Evolutionary conservation across 2,797 vertebrate genomes (phyloP), one percentile per base, ranked within the genome.

Genomic region (Melanotaenia trifasciata): DNA sequence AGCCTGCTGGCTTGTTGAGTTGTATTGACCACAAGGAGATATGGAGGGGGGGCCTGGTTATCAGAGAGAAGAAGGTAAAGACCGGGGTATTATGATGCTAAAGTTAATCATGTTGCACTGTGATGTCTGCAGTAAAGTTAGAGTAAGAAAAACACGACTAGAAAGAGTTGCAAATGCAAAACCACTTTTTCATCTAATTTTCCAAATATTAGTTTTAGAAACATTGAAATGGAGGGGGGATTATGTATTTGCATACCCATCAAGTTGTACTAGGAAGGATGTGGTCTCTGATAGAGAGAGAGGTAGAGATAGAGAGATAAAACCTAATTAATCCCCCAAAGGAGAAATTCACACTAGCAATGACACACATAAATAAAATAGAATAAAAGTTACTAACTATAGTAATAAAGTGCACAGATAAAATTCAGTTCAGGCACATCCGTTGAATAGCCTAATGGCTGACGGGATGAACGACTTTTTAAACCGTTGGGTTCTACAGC

Each of bases 21-120:
- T 90, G 81, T 38, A 62, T 92, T 0, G 58, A 88, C 81, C 36
- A 60, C 14, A 72, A 69, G 26, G 92, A 92, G 54, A 36, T 90
- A 6, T 94, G 93, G 93, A 89, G 93, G 40, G 93, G 93, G 1
- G 38, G 86, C 8, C 69, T 94, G 62, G 30, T 91, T 26, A 57
- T 94, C 82, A 91, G 89, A 86, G 93, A 94, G 76, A 94, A 87
- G 65, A 94, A 92, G 87, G 93, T 93, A 77, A 83, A 65, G 7
- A 53, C 1, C 24, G 2, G 6, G 45, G 13, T 32, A 12, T 40
- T 28, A 59, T 2, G 22, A n/a, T 47, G 18, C 45, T 20, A 40
- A 40, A 40, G 38, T 40, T 2, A 47, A 20, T 47, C 7, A 8
- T 47, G 20, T 47, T 20, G 45, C 20, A 6, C 20, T 20, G 1